Evolutionary conservation across 2,797 vertebrate genomes (phyloP).

Genomic region (Cyclopterus lumpus): DNA sequence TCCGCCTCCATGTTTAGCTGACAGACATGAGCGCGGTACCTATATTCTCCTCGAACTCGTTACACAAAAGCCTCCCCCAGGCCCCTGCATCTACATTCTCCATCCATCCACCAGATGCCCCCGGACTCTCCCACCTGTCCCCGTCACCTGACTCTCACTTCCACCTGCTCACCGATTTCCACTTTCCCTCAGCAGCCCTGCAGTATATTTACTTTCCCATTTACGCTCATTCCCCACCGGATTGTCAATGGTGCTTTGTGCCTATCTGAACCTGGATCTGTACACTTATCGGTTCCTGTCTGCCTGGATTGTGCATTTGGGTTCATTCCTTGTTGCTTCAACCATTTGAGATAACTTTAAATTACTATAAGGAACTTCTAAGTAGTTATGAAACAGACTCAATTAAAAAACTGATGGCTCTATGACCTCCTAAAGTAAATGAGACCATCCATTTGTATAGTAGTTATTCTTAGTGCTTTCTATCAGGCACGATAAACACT

Average conservation of each 20-base stretch:
- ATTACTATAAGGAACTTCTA: background rate
- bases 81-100: background rate
- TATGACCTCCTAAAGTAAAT: background rate
- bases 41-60: background rate
- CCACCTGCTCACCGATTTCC: slow-evolving; percentile 1
- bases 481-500: background rate
- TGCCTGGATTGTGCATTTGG: background rate
- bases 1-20: background rate
- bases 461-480: background rate
- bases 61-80: background rate
- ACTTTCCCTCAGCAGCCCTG: background rate
- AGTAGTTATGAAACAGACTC: background rate
- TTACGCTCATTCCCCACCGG: background rate
- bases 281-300: background rate
- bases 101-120: background rate
- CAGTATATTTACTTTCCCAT: background rate
- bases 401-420: background rate
- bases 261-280: background rate
- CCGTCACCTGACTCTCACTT: background rate
- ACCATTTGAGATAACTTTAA: background rate
- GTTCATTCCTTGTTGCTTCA: background rate
- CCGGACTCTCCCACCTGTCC: slow-evolving; percentile 6
- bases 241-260: background rate
- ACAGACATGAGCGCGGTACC: background rate
- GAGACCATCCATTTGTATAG: background rate